Conservation (phyloP, 2,888 invertebrate genomes). For the Gymnosoma rotundatum region DNA sequence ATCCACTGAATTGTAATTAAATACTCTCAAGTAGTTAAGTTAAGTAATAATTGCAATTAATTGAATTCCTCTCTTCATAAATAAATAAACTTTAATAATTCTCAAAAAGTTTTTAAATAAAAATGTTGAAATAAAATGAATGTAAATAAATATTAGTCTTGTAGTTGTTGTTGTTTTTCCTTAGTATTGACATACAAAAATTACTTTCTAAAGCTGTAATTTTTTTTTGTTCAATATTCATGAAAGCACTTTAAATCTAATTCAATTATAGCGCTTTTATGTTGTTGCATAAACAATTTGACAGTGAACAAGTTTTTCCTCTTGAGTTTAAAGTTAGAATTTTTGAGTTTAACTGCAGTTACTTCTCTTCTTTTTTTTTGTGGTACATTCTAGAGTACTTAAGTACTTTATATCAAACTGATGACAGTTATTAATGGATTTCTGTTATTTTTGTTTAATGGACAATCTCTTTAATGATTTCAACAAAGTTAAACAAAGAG, state of each 20-base stretch:
- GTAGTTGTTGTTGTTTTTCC: too few relatives aligned
- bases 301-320: background rate
- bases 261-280: slow-evolving; percentile 26
- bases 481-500: background rate
- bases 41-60: too few relatives aligned
- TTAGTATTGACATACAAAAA: too few relatives aligned
- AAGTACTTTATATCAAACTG: slow-evolving; percentile 33
- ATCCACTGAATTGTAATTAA: too few relatives aligned
- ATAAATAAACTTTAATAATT: too few relatives aligned
- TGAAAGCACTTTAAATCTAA: slow-evolving; percentile 17
- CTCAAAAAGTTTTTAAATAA: too few relatives aligned
- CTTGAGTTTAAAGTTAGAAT: slow-evolving; percentile 5
- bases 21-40: too few relatives aligned
- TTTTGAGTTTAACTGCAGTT: slow-evolving; percentile 5
- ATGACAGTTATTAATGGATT: slow-evolving; percentile 63
- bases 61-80: too few relatives aligned
- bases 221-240: too few relatives aligned
- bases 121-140: too few relatives aligned
- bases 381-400: background rate
- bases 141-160: too few relatives aligned
- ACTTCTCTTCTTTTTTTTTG: slow-evolving; percentile 19
- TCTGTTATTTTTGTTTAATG: slow-evolving; percentile 18
- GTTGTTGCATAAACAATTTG: slow-evolving; percentile 15
- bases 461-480: slow-evolving; percentile 12
- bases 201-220: too few relatives aligned